Evolutionary conservation across 2,113 vertebrate species (phyloP), one percentile per base, ranked within the genome.

Genomic region (Anolis carolinensis): DNA sequence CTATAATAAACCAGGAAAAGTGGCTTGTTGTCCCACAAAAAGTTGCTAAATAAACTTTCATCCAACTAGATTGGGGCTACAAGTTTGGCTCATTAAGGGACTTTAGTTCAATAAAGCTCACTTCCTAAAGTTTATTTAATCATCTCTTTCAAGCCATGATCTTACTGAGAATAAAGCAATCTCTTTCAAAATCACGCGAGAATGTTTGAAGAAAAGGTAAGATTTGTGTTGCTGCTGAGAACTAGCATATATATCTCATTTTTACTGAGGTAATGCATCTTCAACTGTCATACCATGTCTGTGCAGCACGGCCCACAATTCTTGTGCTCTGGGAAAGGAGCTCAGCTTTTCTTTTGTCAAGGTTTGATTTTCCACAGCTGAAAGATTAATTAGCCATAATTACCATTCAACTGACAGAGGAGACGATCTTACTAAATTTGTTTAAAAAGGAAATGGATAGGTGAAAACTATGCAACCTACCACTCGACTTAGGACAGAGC

Each of bases 361-460:
- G 95, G 92, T 68, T 96, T 96, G 84, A 96, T 96, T 92, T 96
- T 96, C 95, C 95, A 96, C 18, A 96, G 89, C 95, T 96, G 79
- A 71, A 81, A 79, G 90, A 79, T 78, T 8, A 74, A 34, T 44
- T 70, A 9, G 67, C 7, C 30, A 79, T 71, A 78, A 70, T 78
- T 82, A 77, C 25, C 18, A 79, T 79, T 59, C 30, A 65, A 50
- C 39, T 62, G 39, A 77, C n/a, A 87, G 36, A 79, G 21, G 30
- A 79, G 23, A 44, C 55, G 14, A 18, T 1, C 55, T 18, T 14
- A 16, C 59, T 62, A 62, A 62, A 79, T 9, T 59, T 4, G 55
- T 50, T 11, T 62, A 32, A 79, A 59, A 59, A 32, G 20, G 10
- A 63, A 55, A 55, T 2, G 18, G 16, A 75, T 10, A 44, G 73